Evolutionary conservation across 1,140 invertebrate genomes (phyloP), one percentile per base, ranked within the genome.

Genomic region (Brachionus paranguensis): DNA sequence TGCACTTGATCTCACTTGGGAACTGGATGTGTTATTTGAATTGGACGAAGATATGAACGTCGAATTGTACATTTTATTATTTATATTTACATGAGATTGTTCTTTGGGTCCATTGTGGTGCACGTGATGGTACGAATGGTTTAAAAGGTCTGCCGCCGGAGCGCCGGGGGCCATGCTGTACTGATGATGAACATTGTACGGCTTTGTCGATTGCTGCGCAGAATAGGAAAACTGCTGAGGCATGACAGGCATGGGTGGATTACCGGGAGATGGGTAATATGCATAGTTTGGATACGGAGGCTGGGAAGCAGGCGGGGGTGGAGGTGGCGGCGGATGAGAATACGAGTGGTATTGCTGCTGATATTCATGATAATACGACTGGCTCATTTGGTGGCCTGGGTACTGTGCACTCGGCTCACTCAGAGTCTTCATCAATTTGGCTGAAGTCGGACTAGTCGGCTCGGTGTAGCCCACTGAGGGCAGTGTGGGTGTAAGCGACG

Each of bases 211-310:
- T 12, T 83, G 78, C 29, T 76, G 85, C 17, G 81, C 74, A 65
- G 70, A 29, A 8, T 68, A 68, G 11, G 84, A 33, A 27, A 27
- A 50, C 27, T 55, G 60, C 1, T 17, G 65, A 1, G 27, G 41
- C 12, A 55, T 12, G 12, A 53, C 12, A 29, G 29, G 55, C 12
- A 83, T 27, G 5, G 20, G 20, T 27, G 55, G 55, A 45, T 24
- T 27, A 24, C 43, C 29, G 14, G n/a, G 53, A n/a, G 45, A 45
- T 24, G 45, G 53, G n/a, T 45, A 65, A 53, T 53, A 53, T 3
- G 84, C 33, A 10, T 85, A 60, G 11, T 53, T 50, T 47, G 85
- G 84, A 53, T 84, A 85, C 17, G 85, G 78, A 5, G 50, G 72
- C 11, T 84, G 76, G n/a, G 29, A 12, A 11, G 24, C 14, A 17